These are phyloP conservation scores for Heliconius sara DNA, from an alignment of 2,888 invertebrate genomes.

Conservation along the genomic window DNA sequence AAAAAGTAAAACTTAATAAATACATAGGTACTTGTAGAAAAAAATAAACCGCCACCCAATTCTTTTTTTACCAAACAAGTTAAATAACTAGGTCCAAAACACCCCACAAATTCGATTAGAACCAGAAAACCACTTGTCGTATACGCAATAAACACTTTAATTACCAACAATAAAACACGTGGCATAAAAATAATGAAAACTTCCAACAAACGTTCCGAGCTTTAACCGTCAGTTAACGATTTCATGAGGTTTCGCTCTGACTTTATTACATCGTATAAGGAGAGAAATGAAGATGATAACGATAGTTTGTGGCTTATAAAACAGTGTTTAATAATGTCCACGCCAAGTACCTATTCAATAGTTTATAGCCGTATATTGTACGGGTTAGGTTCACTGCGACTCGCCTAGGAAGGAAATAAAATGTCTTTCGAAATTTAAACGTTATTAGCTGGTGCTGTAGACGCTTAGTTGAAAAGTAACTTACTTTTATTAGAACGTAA, in stretches of 20 bases:
- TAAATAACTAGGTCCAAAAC: not conserved
- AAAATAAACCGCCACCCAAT: not conserved
- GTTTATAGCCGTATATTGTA: constrained; percentile 31
- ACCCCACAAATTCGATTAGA: constrained; percentile 2
- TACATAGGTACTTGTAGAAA: no score
- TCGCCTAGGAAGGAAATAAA: constrained; percentile 11
- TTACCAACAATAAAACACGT: constrained; percentile 18
- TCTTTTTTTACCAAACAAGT: not conserved
- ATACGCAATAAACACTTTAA: constrained; percentile 16
- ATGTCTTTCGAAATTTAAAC: not conserved
- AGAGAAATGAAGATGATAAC: constrained; percentile 43
- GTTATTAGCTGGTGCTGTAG: not conserved
- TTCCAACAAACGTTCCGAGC: constrained; percentile 35
- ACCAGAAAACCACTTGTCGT: not conserved
- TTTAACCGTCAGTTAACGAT: constrained; percentile 42
- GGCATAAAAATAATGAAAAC: constrained; percentile 39
- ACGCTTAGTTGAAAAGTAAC: not conserved
- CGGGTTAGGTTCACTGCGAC: constrained; percentile 14
- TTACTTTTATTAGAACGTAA: not conserved
- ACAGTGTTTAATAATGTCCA: constrained; percentile 39
- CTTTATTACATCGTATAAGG: constrained; percentile 43
- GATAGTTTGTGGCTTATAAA: constrained; percentile 44
- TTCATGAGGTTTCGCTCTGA: constrained; percentile 41
- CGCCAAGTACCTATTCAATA: constrained; percentile 34
- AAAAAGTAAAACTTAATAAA: no score